Evolutionary conservation across 2,888 invertebrate species (phyloP).

Genomic region (Herminia tarsipennalis): DNA sequence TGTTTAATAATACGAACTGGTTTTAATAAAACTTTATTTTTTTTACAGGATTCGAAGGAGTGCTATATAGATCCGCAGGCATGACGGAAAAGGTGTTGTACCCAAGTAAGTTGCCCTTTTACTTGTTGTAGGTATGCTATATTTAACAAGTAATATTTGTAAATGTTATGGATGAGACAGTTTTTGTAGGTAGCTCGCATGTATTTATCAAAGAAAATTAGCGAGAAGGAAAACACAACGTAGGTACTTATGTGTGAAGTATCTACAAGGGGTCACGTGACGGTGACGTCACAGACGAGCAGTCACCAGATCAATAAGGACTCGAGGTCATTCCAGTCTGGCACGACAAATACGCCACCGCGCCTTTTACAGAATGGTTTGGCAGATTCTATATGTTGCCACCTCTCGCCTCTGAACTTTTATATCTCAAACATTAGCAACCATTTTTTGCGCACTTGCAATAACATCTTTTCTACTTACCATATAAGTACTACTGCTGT

Average conservation of each 20-base stretch:
- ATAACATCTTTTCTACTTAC: neutral
- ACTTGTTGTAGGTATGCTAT: too few species aligned
- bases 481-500: too few species aligned
- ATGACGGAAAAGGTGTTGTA: constrained; percentile 94
- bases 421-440: neutral
- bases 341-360: constrained; percentile 55
- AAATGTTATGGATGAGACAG: too few species aligned
- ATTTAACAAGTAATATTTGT: too few species aligned
- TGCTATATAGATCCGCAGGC: constrained; percentile 86
- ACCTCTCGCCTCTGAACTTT: constrained; percentile 36
- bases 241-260: constrained; percentile 21
- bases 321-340: constrained; percentile 75
- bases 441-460: too few species aligned
- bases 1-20: neutral
- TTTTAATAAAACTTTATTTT: constrained; percentile 22
- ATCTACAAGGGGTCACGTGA: constrained; percentile 57
- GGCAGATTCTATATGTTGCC: constrained; percentile 32
- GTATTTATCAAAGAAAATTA: neutral
- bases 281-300: constrained; percentile 67
- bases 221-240: neutral
- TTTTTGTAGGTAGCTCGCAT: too few species aligned
- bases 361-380: constrained; percentile 50
- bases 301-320: constrained; percentile 79
- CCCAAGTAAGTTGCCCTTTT: constrained; percentile 89
- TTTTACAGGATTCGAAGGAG: constrained; percentile 86